These are phyloP conservation scores for Apoda limacodes DNA, from an alignment of 2,888 invertebrate genomes.

Conservation along the genomic window DNA sequence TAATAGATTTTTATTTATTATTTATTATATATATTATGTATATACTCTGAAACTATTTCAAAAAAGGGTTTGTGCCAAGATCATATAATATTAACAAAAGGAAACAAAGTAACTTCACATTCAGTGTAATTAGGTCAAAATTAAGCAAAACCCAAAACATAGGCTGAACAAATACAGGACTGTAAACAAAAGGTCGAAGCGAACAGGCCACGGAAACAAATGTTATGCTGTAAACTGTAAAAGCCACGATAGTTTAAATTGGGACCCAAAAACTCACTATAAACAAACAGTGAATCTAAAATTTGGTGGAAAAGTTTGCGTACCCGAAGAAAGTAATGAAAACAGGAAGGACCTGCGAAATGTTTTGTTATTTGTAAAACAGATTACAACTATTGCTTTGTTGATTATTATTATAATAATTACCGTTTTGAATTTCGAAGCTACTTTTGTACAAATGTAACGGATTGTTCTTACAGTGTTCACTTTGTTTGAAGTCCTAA, in stretches of 20 bases:
- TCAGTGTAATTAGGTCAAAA: too few relatives aligned
- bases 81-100: too few relatives aligned
- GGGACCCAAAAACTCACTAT: conserved; percentile 60
- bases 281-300: conserved; percentile 52
- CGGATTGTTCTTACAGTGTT: conserved; percentile 3
- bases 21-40: too few relatives aligned
- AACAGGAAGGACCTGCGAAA: conserved; percentile 45
- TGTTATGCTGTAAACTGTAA: conserved; percentile 63
- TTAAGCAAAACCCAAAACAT: conserved; percentile 40
- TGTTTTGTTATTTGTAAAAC: conserved; percentile 41
- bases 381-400: conserved; percentile 28
- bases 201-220: conserved; percentile 43
- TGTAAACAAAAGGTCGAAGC: conserved; percentile 50
- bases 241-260: conserved; percentile 65
- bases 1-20: too few relatives aligned
- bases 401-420: conserved; percentile 17
- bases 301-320: conserved; percentile 44
- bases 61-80: too few relatives aligned
- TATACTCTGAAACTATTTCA: too few relatives aligned
- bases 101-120: too few relatives aligned
- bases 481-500: too few relatives aligned
- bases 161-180: conserved; percentile 36
- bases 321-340: conserved; percentile 46
- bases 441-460: conserved; percentile 15
- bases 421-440: conserved; percentile 13